These are phyloP conservation scores for Lasioglossum baleicum DNA, from an alignment of 1,140 invertebrate genomes.

Conservation along the genomic window DNA sequence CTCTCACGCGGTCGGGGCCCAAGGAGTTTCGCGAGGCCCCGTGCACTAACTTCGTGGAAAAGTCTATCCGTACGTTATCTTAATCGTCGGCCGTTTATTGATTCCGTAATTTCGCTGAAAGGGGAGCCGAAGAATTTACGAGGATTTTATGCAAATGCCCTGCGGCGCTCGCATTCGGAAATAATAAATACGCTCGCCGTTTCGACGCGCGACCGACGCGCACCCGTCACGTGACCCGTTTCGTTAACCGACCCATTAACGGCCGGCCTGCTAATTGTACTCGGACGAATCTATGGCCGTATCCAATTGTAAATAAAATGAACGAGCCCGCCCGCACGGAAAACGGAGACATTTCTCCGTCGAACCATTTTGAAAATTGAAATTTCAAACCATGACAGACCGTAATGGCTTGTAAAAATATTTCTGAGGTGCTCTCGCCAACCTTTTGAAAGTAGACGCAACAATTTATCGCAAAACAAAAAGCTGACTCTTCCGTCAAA, in stretches of 20 bases:
- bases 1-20: no score
- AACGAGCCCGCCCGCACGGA: no score
- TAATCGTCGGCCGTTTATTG: conserved; percentile 15
- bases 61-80: conserved; percentile 7
- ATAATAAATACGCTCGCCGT: conserved; percentile 12
- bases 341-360: no score
- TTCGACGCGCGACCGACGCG: not conserved
- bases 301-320: not conserved
- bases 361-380: no score
- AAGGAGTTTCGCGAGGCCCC: not conserved
- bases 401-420: no score
- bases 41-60: not conserved
- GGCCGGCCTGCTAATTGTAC: not conserved
- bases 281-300: not conserved
- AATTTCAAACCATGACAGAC: no score
- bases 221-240: not conserved
- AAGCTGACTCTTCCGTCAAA: no score
- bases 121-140: conserved; percentile 24
- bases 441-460: no score
- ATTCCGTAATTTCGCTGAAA: conserved; percentile 29
- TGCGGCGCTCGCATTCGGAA: not conserved
- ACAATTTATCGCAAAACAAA: no score
- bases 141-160: not conserved
- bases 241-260: not conserved
- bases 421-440: no score